Conservation (phyloP, 2,113 vertebrate species). For the Trichechus manatus region DNA sequence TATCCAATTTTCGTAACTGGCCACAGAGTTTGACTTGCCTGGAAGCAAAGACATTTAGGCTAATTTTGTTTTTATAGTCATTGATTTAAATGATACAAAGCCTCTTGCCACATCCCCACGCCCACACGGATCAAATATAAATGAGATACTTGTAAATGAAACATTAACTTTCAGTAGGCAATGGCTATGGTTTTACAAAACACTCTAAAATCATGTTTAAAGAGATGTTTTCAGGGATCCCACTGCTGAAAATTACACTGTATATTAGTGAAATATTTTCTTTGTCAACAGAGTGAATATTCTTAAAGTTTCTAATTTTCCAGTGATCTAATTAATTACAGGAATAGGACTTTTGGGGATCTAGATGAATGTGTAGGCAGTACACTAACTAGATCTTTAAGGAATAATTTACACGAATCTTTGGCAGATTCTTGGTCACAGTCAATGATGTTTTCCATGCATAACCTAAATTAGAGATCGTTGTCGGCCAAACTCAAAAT, state of each 20-base stretch:
- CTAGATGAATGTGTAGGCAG: not conserved
- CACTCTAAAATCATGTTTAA: not conserved
- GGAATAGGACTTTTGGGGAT: not conserved
- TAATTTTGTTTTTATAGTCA: not conserved
- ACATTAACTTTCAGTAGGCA: not conserved
- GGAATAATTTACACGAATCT: not conserved
- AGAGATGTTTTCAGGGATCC: not conserved
- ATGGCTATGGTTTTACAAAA: not conserved
- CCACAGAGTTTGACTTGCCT: not conserved
- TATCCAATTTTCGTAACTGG: not conserved
- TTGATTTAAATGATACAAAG: constrained; percentile 17
- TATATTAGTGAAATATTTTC: not conserved
- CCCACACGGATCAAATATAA: not conserved
- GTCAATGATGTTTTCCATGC: not conserved
- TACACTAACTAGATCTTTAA: not conserved
- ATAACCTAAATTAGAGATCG: not conserved
- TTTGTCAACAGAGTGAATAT: not conserved
- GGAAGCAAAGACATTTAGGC: not conserved
- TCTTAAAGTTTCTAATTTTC: constrained; percentile 19
- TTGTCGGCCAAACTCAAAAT: not conserved
- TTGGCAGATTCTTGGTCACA: not conserved
- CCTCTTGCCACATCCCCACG: not conserved
- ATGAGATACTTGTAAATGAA: not conserved
- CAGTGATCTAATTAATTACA: not conserved
- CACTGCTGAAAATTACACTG: not conserved